Conservation (phyloP, 2,888 invertebrate genomes). For the Ornithoptera priamus region DNA sequence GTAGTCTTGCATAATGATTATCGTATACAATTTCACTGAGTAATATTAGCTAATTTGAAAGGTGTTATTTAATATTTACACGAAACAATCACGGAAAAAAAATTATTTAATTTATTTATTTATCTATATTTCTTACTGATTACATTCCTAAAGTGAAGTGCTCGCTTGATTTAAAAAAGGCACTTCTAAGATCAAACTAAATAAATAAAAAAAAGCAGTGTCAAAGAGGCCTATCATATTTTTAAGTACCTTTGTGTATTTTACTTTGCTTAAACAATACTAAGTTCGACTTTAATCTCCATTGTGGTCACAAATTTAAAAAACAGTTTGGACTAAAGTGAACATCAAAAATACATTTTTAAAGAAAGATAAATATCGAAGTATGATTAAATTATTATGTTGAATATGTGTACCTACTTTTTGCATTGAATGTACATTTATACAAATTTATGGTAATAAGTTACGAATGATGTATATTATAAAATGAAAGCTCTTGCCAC, state of each 20-base stretch:
- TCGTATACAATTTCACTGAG: not conserved
- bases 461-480: no score
- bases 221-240: not conserved
- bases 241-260: not conserved
- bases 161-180: not conserved
- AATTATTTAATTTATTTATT: not conserved
- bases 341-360: not conserved
- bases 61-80: not conserved
- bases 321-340: not conserved
- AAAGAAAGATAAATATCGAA: not conserved
- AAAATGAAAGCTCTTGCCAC: not conserved
- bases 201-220: not conserved
- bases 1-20: not conserved
- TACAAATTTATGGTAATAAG: no score
- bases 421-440: no score
- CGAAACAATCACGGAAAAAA: not conserved
- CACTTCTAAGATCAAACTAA: not conserved
- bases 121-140: not conserved
- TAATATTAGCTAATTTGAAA: not conserved
- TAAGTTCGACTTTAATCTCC: not conserved
- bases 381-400: not conserved
- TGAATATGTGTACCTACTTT: not conserved
- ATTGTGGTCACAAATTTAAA: not conserved
- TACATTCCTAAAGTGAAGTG: not conserved
- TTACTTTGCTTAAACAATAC: not conserved